Conservation (phyloP, 1,140 invertebrate species). For the Pomacea maculata region DNA sequence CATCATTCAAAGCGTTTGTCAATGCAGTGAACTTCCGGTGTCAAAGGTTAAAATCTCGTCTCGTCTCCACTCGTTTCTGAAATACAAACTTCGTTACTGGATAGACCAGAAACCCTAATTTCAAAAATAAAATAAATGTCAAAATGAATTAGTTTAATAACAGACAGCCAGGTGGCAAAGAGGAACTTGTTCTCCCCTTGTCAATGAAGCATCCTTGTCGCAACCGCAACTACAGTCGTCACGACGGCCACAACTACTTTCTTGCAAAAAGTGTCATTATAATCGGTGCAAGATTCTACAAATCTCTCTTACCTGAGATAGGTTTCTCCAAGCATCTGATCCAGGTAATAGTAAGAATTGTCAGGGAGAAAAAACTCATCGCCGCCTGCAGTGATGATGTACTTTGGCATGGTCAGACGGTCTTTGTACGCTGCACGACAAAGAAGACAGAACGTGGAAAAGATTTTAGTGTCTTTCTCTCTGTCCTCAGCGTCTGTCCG, state of each 20-base stretch:
- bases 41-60: no score
- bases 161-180: no score
- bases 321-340: constrained; percentile 42
- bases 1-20: no score
- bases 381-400: constrained; percentile 53
- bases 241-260: neutral
- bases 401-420: constrained; percentile 49
- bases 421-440: constrained; percentile 51
- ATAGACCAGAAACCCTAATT: no score
- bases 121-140: no score
- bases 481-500: neutral
- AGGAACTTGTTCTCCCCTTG: no score
- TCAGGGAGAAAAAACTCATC: constrained; percentile 62
- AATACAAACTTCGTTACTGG: no score
- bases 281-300: neutral
- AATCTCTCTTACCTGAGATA: constrained; percentile 39
- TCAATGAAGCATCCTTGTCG: no score
- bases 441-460: neutral
- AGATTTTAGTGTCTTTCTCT: neutral
- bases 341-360: constrained; percentile 53
- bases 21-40: no score
- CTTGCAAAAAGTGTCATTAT: neutral
- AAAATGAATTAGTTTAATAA: no score
- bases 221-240: no score
- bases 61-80: no score